Evolutionary conservation across 2,797 vertebrate genomes (phyloP), one percentile per base, ranked within the genome.

Genomic region (Rhyacichthys aspro): DNA sequence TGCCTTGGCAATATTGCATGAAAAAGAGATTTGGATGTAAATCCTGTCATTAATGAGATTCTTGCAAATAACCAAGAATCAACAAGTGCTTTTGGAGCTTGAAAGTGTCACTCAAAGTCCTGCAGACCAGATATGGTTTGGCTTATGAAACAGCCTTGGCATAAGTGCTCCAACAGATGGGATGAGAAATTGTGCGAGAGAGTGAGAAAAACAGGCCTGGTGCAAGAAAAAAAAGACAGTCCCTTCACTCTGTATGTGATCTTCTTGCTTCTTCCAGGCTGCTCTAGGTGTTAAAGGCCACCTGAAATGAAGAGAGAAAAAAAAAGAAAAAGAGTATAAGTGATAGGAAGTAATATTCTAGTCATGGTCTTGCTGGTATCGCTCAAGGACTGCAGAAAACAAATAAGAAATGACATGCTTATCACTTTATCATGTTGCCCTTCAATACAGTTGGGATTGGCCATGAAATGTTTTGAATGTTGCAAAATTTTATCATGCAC

Each of bases 71-170:
- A 43, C n/a, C 15, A 59, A 43, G 56, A 57, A 36, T 2, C 33
- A 43, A 58, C n/a, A 18, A 8, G 12, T 47, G 33, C 10, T 47
- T 67, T 70, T 43, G 32, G 43, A 43, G 14, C 37, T 38, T 55
- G 18, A 66, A 63, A 62, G 46, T 78, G 69, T 73, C 65, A 55
- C 37, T 78, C 36, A 61, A 60, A 16, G 18, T 3, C 2, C 32
- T 38, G 43, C 43, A 47, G 66, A 62, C 23, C 43, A 52, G 59
- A 76, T 55, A 61, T 56, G 63, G 66, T 43, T 78, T 18, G 65
- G 49, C 63, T 82, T 69, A 78, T 63, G 79, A 80, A 84, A 78
- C 65, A 61, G 69, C 36, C 59, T 82, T 81, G 83, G 82, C 78
- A 23, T 28, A 52, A 65, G 44, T 6, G 50, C 33, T 65, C 43